Conservation (phyloP, 2,888 invertebrate genomes). For the Cinara cedri region DNA sequence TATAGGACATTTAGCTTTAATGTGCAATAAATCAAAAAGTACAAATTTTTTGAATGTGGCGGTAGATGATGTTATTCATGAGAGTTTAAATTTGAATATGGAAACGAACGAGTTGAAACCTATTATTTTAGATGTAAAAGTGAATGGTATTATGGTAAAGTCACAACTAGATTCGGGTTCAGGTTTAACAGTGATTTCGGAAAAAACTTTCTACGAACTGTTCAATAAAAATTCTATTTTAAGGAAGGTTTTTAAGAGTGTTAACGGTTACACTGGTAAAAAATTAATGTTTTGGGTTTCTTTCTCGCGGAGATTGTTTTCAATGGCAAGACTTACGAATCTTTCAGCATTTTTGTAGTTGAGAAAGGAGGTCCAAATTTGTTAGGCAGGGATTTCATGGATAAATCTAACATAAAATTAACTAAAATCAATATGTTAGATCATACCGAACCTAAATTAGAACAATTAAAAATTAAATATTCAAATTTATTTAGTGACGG, state of each 20-base stretch:
- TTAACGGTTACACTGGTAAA: background rate
- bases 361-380: background rate
- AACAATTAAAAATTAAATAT: too few relatives aligned
- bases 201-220: background rate
- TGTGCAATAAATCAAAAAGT: conserved; percentile 15
- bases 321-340: background rate
- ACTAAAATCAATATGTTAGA: background rate
- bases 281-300: background rate
- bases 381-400: conserved; percentile 1
- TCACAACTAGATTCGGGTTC: conserved; percentile 3
- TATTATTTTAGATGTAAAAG: conserved; percentile 8
- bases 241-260: background rate
- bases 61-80: background rate
- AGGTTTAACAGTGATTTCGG: background rate
- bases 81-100: background rate
- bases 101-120: background rate
- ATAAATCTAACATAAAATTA: background rate
- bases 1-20: too few relatives aligned
- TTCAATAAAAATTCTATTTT: background rate
- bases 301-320: background rate
- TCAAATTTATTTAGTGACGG: too few relatives aligned
- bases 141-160: background rate
- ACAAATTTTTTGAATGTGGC: background rate
- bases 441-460: background rate
- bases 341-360: background rate